Conservation (phyloP, 2,888 invertebrate genomes). For the Hofmannophila pseudospretella region DNA sequence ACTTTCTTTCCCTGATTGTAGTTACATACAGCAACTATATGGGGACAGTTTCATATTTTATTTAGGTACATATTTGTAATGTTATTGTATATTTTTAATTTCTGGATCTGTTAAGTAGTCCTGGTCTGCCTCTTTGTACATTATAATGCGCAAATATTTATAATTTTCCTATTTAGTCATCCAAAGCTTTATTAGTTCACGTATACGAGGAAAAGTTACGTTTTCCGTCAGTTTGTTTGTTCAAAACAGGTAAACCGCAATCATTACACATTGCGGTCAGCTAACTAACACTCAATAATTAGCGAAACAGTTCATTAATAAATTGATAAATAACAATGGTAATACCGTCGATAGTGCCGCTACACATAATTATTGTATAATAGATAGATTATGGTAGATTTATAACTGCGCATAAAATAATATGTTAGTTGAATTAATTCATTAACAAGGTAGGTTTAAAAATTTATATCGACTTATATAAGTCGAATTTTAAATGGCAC, state of each 20-base stretch:
- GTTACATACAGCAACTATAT: no score
- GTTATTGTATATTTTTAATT: no score
- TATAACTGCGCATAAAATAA: neutral
- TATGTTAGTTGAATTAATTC: no score
- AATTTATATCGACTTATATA: no score
- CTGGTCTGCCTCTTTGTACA: no score
- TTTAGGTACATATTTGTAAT: no score
- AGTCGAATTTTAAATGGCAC: no score
- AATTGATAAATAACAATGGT: conserved; percentile 2
- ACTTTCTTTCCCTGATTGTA: no score
- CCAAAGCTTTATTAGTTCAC: conserved; percentile 15
- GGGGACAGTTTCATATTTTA: no score
- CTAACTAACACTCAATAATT: neutral
- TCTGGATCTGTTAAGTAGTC: no score
- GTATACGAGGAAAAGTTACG: conserved; percentile 21
- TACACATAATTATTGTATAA: neutral
- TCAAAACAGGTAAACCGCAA: conserved; percentile 64
- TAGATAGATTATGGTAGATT: neutral
- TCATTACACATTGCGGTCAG: neutral
- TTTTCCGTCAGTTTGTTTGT: conserved; percentile 29
- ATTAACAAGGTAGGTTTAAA: no score
- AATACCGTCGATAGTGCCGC: neutral
- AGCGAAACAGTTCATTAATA: neutral
- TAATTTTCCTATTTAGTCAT: conserved; percentile 33
- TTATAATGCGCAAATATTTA: conserved; percentile 18